phyloP scores from a whole-genome alignment of 2,888 invertebrate species.

The Nephrotoma flavescens region DNA sequence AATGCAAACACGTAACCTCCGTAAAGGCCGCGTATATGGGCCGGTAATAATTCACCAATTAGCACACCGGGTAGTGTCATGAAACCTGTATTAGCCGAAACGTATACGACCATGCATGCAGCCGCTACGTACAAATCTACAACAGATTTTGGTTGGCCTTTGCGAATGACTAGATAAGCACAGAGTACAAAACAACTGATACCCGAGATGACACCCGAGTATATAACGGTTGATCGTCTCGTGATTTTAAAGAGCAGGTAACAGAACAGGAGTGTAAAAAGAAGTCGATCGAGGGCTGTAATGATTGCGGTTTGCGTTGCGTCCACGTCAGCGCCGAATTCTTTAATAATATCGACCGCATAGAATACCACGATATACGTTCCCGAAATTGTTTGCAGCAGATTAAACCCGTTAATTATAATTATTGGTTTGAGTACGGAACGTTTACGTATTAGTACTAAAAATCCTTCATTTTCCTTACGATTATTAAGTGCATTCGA shows the following conservation, averaged over 20 bases:
- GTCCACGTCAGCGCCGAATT: constrained; percentile 34
- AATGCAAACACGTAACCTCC: constrained; percentile 59
- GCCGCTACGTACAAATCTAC: constrained; percentile 30
- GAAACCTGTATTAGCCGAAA: constrained; percentile 59
- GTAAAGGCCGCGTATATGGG: constrained; percentile 54
- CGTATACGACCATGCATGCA: constrained; percentile 46
- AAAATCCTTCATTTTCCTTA: constrained; percentile 27
- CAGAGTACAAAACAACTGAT: constrained; percentile 45
- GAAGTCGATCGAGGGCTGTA: constrained; percentile 49
- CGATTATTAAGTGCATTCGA: constrained; percentile 28
- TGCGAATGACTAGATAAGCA: constrained; percentile 32
- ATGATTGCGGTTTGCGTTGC: constrained; percentile 48
- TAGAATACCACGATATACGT: constrained; percentile 67
- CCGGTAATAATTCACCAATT: constrained; percentile 60
- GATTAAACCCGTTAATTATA: constrained; percentile 56
- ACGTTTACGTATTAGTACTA: constrained; percentile 38
- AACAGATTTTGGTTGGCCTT: constrained; percentile 20
- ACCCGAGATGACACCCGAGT: constrained; percentile 52
- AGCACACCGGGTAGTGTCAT: constrained; percentile 61
- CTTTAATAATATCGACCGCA: constrained; percentile 55
- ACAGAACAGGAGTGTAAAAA: constrained; percentile 51
- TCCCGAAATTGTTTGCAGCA: constrained; percentile 58
- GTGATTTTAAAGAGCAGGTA: constrained; percentile 47
- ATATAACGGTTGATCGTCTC: constrained; percentile 48
- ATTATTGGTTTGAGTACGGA: constrained; percentile 55